A percentile compares a stretch with the other conserved stretches of the same genome.
Conservation (phyloP, 2,888 invertebrate species). For the Cosmia trapezina region DNA sequence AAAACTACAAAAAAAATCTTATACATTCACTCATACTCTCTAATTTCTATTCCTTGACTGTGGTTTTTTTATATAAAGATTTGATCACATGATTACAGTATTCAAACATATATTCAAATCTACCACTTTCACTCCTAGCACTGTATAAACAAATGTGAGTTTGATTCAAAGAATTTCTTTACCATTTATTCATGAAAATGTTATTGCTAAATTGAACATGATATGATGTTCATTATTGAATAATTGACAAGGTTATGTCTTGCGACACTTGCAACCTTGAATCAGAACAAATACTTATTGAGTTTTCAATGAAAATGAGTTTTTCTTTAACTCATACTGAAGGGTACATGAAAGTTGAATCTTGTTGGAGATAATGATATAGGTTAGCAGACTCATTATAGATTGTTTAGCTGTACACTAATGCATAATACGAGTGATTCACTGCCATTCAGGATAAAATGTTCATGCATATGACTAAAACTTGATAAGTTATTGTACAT, state of each 20-base stretch:
- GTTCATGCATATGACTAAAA: conserved; percentile 32
- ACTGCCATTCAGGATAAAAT: conserved; percentile 8
- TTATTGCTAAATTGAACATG: conserved; percentile 38
- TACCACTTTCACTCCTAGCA: conserved; percentile 53
- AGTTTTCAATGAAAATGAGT: conserved; percentile 43
- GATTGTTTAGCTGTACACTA: conserved; percentile 29
- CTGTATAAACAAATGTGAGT: conserved; percentile 30
- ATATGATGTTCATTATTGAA: conserved; percentile 42
- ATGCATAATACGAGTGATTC: conserved; percentile 30
- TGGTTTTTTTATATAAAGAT: conserved; percentile 47
- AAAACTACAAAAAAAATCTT: conserved; percentile 5
- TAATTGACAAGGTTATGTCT: conserved; percentile 55
- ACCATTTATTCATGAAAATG: conserved; percentile 16
- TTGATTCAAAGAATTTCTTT: conserved; percentile 18
- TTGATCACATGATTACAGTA: conserved; percentile 33
- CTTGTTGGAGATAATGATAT: conserved; percentile 30
- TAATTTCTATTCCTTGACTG: conserved; percentile 29
- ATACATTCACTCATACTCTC: conserved; percentile 39
- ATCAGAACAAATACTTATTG: conserved; percentile 19
- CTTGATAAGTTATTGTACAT: conserved; percentile 17
- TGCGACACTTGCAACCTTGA: conserved; percentile 49
- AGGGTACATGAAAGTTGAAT: conserved; percentile 31
- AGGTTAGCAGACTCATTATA: conserved; percentile 29
- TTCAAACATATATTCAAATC: conserved; percentile 36
- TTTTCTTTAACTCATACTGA: conserved; percentile 19